A percentile compares a stretch with the other conserved stretches of the same genome.
These are phyloP conservation scores for Caenorhabditis remanei DNA, from an alignment of 1,140 invertebrate genomes.

Conservation along the genomic window DNA sequence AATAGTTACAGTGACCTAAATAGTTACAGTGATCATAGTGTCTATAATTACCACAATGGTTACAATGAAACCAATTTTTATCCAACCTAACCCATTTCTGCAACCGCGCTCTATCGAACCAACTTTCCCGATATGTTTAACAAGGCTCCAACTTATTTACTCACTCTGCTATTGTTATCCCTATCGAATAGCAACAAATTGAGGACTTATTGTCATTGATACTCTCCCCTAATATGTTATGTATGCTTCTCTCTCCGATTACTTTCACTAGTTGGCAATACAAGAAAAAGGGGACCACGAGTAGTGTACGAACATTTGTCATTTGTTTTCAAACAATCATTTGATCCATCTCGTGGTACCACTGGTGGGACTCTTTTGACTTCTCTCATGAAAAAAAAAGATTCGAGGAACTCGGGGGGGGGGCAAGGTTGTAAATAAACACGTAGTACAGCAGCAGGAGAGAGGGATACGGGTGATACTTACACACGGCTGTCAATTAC, in stretches of 20 bases:
- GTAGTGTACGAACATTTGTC: slow-evolving; percentile 40
- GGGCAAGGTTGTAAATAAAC: slow-evolving; percentile 53
- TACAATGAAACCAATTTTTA: not conserved
- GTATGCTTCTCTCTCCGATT: slow-evolving; percentile 38
- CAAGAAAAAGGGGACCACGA: not conserved
- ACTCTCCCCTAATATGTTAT: slow-evolving; percentile 33
- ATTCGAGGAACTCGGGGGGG: not conserved
- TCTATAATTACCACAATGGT: too few species aligned
- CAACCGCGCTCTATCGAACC: not conserved
- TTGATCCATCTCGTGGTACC: not conserved
- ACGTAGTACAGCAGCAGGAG: slow-evolving; percentile 19
- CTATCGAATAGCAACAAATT: slow-evolving; percentile 47
- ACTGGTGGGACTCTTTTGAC: not conserved
- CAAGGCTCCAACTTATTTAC: not conserved
- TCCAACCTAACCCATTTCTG: not conserved
- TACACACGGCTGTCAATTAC: slow-evolving; percentile 50
- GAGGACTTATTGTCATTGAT: slow-evolving; percentile 9
- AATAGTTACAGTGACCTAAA: too few species aligned
- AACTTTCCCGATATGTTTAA: too few species aligned
- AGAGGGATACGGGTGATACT: not conserved
- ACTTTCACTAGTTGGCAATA: not conserved
- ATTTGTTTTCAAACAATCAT: slow-evolving; percentile 53
- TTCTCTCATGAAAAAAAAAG: not conserved
- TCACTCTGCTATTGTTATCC: slow-evolving; percentile 5
- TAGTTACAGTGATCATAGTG: too few species aligned